Evolutionary conservation across 1,140 invertebrate genomes (phyloP), one percentile per base, ranked within the genome.

Genomic region (Wasmannia auropunctata): DNA sequence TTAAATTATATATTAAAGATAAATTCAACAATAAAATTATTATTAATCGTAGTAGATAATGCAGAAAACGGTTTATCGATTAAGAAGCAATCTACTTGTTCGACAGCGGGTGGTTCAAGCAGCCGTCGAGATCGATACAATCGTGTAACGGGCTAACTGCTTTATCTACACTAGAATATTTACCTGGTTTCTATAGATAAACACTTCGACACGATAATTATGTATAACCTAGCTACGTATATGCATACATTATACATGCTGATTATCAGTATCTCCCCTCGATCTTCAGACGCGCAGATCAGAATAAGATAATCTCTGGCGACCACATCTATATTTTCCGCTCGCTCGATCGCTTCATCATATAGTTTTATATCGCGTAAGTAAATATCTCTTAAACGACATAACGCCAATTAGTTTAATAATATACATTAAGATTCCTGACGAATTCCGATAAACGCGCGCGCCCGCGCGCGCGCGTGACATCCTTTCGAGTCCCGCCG

Each of bases 331-430:
- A 31, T 60, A 77, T n/a, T 54, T 56, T 72, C 22, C n/a, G 22
- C 34, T 58, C 22, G 28, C 10, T 43, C 56, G 31, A 10, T 46
- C 19, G 10, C 16, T 10, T 25, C 51, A 43, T 76, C 19, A 49
- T 63, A 19, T 16, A 2, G 14, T 11, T 51, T n/a, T n/a, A n/a
- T 25, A 25, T 69, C 40, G 37, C 19, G 16, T 37, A 22, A 34
- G n/a, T 10, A 43, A 77, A 65, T n/a, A n/a, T 49, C n/a, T 49
- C 11, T n/a, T n/a, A 19, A 25, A 22, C 22, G 8, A 40, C 22
- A 54, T 58, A 46, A 43, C 46, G 62, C 19, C 19, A 70, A 69
- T 80, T 63, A 34, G 25, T 79, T 51, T 49, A 46, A 62, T 46
- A 46, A 62, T 31, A 31, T 31, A 25, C 31, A 58, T 83, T 34